Evolutionary conservation across 2,113 vertebrate genomes (phyloP).

Genomic region (Hemiscyllium ocellatum): DNA sequence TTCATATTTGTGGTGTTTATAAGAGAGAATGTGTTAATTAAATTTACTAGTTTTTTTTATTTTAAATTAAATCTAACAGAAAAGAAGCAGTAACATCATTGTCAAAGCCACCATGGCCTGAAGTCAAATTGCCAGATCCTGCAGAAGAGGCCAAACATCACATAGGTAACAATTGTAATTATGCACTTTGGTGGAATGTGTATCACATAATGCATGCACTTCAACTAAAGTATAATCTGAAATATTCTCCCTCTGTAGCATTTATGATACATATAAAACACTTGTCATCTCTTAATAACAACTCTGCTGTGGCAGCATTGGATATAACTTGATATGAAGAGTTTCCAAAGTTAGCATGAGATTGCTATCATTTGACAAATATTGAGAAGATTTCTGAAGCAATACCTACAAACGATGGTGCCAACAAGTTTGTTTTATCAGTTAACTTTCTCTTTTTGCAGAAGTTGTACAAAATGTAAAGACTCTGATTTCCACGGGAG

Average conservation of each 20-base stretch:
- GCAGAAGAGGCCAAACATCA: slow-evolving; percentile 58
- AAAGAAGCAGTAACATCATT: slow-evolving; percentile 64
- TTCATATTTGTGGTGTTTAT: neutral
- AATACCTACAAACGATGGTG: neutral
- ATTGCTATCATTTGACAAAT: neutral
- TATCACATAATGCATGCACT: too few species aligned
- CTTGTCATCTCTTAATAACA: neutral
- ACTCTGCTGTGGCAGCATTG: neutral
- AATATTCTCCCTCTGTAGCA: neutral
- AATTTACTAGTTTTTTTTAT: neutral
- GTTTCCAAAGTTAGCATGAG: neutral
- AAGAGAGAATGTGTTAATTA: neutral
- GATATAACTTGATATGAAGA: neutral
- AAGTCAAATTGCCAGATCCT: slow-evolving; percentile 57
- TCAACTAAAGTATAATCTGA: neutral
- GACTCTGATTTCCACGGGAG: slow-evolving; percentile 51
- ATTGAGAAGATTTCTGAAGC: neutral
- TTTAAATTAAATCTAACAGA: slow-evolving; percentile 46
- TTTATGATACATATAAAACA: neutral
- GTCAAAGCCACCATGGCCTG: slow-evolving; percentile 67
- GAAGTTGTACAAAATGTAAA: slow-evolving; percentile 67
- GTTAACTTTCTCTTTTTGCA: slow-evolving; percentile 44
- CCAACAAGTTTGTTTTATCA: neutral
- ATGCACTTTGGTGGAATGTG: neutral
- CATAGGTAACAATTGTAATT: slow-evolving; percentile 50